Evolutionary conservation across 2,888 invertebrate genomes (phyloP).

Genomic region (Microdon myrmicae): DNA sequence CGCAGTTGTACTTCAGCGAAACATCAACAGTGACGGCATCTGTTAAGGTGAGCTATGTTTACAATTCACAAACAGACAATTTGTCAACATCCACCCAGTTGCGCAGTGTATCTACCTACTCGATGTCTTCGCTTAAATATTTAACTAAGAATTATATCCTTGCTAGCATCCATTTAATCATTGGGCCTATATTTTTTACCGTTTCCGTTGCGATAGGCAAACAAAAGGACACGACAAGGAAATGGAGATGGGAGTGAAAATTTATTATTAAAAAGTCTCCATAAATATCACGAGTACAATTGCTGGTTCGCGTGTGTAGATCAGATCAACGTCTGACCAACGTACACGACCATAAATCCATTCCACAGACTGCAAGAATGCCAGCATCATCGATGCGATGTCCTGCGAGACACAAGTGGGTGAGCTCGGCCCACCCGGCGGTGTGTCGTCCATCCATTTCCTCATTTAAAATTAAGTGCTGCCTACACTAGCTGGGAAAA

Average conservation of each 20-base stretch:
- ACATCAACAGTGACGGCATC: constrained; percentile 89
- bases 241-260: not conserved
- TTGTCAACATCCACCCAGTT: not conserved
- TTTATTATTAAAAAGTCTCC: constrained; percentile 32
- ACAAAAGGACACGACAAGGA: constrained; percentile 3
- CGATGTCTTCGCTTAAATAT: constrained; percentile 21
- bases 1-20: constrained; percentile 89
- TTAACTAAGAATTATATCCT: constrained; percentile 14
- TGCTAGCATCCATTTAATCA: constrained; percentile 12
- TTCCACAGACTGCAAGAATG: constrained; percentile 22
- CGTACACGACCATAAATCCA: constrained; percentile 27
- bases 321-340: constrained; percentile 2
- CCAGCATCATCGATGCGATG: constrained; percentile 11
- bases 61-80: too few species aligned
- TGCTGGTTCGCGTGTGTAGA: constrained; percentile 15
- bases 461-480: constrained; percentile 35
- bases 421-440: not conserved
- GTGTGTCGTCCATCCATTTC: not conserved
- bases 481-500: constrained; percentile 35
- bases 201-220: too few species aligned
- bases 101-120: too few species aligned
- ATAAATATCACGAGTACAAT: constrained; percentile 33
- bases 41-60: constrained; percentile 71
- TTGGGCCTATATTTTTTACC: constrained; percentile 24
- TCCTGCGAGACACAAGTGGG: constrained; percentile 1